Base-by-base conservation (phyloP, 1,140 invertebrate species). In the Paracyclopina nana region DNA sequence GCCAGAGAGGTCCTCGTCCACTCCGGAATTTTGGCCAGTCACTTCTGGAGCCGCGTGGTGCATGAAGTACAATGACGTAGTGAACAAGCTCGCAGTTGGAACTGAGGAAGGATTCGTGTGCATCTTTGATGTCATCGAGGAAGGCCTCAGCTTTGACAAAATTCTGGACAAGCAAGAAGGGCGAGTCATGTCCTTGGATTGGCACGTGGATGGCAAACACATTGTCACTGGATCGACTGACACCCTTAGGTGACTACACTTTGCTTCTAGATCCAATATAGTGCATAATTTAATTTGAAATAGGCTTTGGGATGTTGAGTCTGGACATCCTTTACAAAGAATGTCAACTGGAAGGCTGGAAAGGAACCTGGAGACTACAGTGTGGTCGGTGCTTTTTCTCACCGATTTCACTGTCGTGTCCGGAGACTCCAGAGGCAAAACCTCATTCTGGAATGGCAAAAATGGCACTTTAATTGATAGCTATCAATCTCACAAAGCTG, bases 391-490 rank as follows among this genome's bases (percentile, higher is more conserved):
- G n/a, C 29, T 16, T 22, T 14, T 29, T 6, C 2, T 26, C n/a
- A 22, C 20, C 4, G 28, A 50, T 44, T 8, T 29, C 14, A 38
- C 28, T 22, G 26, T 50, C 24, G 22, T 50, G 11, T 50, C 48
- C 14, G 48, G 48, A 4, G 48, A 50, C 26, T 18, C n/a, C 16
- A n/a, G 48, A 11, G 48, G 48, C 18, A 50, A 41, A 25, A 50
- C 48, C 5, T 50, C 48, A 22, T 50, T 50, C 16, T 50, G 48
- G 48, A 50, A 50, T 20, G 48, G 48, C 20, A 38, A 41, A 40
- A 50, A 25, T n/a, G 48, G 48, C 4, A 50, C 48, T 16, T 25
- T 50, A 4, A n/a, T 50, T 11, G 48, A 50, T 14, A 8, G 14
- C 12, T 42, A 42, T 38, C 48, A 50, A 50, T 43, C 30, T 9